phyloP scores from a whole-genome alignment of 2,888 invertebrate species.

The Hemithea aestivaria region DNA sequence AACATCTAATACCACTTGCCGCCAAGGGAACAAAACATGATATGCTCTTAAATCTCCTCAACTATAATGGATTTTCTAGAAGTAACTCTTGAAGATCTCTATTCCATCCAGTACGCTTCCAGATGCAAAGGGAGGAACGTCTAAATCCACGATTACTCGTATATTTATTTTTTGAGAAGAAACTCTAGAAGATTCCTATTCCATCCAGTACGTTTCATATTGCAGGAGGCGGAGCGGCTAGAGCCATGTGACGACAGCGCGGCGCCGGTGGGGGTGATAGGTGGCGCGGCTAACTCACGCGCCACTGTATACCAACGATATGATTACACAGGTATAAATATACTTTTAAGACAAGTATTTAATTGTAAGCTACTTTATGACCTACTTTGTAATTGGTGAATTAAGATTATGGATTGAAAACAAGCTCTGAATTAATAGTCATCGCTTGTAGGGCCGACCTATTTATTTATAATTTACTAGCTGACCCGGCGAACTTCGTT shows the following conservation, averaged over 20 bases:
- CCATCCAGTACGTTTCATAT: constrained; percentile 1
- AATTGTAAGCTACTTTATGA: no score
- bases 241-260: constrained; percentile 89
- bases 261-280: constrained; percentile 66
- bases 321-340: constrained; percentile 83
- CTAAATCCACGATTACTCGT: constrained; percentile 90
- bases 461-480: no score
- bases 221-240: constrained; percentile 88
- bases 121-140: constrained; percentile 86
- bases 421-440: no score
- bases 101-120: background rate
- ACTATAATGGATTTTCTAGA: background rate
- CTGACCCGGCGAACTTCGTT: no score
- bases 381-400: no score
- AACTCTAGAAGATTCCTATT: background rate
- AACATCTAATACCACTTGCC: no score
- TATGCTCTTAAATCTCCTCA: no score
- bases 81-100: background rate
- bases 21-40: no score
- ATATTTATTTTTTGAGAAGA: constrained; percentile 1
- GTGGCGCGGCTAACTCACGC: constrained; percentile 69
- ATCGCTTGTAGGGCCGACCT: no score
- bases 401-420: no score
- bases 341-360: no score
- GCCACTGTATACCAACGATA: constrained; percentile 80